A percentile compares a stretch with the other conserved stretches of the same genome.
These are phyloP conservation scores for Caradrina clavipalpis DNA, from an alignment of 2,888 invertebrate genomes.

Conservation along the genomic window DNA sequence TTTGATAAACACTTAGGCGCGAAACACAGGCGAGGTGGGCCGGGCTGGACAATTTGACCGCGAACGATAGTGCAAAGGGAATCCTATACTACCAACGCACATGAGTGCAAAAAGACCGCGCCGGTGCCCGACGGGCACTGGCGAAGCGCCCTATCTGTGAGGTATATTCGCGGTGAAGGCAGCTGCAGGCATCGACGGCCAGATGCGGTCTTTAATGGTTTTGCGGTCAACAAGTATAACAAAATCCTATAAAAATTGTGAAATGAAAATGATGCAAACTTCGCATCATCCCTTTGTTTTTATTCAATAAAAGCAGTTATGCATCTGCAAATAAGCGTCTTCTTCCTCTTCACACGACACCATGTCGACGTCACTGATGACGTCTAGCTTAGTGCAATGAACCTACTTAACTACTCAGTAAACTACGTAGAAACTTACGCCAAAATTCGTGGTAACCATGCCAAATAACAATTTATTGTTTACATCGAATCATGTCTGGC, in stretches of 20 bases:
- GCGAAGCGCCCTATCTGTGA: too few relatives aligned
- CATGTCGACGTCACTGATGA: slow-evolving; percentile 38
- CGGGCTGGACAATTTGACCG: too few relatives aligned
- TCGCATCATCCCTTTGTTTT: background rate
- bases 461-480: slow-evolving; percentile 12
- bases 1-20: background rate
- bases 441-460: slow-evolving; percentile 27
- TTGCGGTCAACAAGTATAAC: too few relatives aligned
- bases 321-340: slow-evolving; percentile 9
- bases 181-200: too few relatives aligned
- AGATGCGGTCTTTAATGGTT: too few relatives aligned
- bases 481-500: slow-evolving; percentile 9
- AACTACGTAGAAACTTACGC: slow-evolving; percentile 29
- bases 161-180: too few relatives aligned
- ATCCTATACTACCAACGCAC: too few relatives aligned
- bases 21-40: too few relatives aligned
- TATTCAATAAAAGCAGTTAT: slow-evolving; percentile 13
- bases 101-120: too few relatives aligned
- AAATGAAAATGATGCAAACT: background rate
- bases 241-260: background rate
- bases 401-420: slow-evolving; percentile 25
- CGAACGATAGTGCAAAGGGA: too few relatives aligned
- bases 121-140: too few relatives aligned
- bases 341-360: slow-evolving; percentile 27
- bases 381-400: slow-evolving; percentile 41